Evolutionary conservation across 2,888 invertebrate species (phyloP), one percentile per base, ranked within the genome.

Genomic region (Phanerotoma sp.): DNA sequence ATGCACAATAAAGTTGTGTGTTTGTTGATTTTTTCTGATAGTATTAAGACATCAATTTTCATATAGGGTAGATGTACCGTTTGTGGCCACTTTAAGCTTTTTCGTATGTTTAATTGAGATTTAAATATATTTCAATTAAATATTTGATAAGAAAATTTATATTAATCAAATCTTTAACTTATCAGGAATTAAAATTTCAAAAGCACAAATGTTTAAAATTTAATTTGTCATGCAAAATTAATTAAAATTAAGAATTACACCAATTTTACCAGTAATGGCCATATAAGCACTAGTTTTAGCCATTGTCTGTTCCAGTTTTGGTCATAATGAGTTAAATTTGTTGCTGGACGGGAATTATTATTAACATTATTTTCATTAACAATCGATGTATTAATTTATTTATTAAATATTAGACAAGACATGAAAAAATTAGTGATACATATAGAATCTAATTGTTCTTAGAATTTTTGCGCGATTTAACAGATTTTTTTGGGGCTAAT

Each of bases 1-100:
- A n/a, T n/a, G n/a, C n/a, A n/a, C n/a, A n/a, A n/a, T n/a, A n/a
- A n/a, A n/a, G n/a, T n/a, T n/a, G n/a, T n/a, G n/a, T n/a, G n/a
- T n/a, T n/a, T n/a, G n/a, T n/a, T n/a, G n/a, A n/a, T n/a, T n/a
- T n/a, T n/a, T n/a, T n/a, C n/a, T n/a, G n/a, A n/a, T n/a, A n/a
- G n/a, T n/a, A n/a, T n/a, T n/a, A n/a, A n/a, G n/a, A n/a, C n/a
- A n/a, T n/a, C n/a, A n/a, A n/a, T n/a, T n/a, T n/a, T n/a, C n/a
- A n/a, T n/a, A 44, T 44, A 49, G 42, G 50, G 42, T 50, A 50
- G 50, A 28, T 42, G 50, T 41, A 41, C 50, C 32, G 42, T 25
- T 50, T 41, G 41, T 50, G 42, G 50, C 50, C 42, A 42, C 50
- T 50, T 40, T 18, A 50, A 42, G 50, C 30, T 15, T 30, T 50